Percentiles rank a stretch among this genome's conserved stretches.
Conservation (phyloP, 2,797 vertebrate species). For the Myotis pilosus region DNA sequence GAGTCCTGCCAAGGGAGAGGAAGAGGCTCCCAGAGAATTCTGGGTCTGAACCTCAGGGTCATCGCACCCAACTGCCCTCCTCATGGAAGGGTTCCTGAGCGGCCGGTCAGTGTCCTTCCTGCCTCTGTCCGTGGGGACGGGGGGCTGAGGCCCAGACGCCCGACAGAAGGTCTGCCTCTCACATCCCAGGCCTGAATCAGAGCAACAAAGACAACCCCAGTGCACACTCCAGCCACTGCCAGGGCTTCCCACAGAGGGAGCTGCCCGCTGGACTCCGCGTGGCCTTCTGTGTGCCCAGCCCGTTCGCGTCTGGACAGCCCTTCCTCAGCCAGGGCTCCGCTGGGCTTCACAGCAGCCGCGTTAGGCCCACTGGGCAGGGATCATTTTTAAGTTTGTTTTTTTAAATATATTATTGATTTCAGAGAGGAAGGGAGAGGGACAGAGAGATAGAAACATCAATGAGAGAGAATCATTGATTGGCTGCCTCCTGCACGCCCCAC, state of each 20-base stretch:
- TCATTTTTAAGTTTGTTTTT: background rate
- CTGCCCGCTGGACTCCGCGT: fast-evolving
- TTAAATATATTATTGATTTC: too few relatives aligned
- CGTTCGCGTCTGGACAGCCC: background rate
- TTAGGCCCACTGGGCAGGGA: background rate
- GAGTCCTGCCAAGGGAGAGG: conserved; percentile 7
- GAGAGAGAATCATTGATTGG: too few relatives aligned
- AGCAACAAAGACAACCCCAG: background rate
- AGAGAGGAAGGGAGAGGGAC: too few relatives aligned
- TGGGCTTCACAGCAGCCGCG: background rate
- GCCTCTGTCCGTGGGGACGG: background rate
- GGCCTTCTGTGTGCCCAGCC: fast-evolving
- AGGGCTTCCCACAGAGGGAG: fast-evolving
- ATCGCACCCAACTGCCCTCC: background rate
- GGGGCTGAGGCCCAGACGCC: background rate
- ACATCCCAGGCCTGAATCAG: background rate
- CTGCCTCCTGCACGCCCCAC: too few relatives aligned
- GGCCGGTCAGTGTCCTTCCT: background rate
- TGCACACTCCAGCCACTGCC: background rate
- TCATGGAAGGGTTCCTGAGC: too few relatives aligned
- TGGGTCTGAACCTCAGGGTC: background rate
- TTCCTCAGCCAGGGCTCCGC: background rate
- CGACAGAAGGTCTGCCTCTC: background rate
- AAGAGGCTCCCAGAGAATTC: background rate
- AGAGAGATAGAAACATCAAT: too few relatives aligned